Evolutionary conservation across 2,888 invertebrate species (phyloP).

Genomic region (Oithona nana): DNA sequence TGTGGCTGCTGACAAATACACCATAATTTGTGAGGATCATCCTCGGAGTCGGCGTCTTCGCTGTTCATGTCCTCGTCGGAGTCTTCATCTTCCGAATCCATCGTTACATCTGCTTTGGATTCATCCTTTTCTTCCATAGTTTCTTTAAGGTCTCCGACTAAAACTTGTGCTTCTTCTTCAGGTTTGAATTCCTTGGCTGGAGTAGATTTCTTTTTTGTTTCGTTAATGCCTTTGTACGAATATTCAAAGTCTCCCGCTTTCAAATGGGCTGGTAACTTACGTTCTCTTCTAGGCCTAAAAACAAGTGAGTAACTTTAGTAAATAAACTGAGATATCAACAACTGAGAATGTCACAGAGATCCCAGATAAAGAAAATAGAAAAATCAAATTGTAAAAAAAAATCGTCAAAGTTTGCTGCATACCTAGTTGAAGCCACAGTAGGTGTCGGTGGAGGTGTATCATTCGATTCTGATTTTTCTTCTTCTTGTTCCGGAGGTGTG

Average conservation of each 20-base stretch:
- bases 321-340: too few relatives aligned
- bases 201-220: background rate
- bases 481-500: conserved; percentile 11
- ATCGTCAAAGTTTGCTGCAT: too few relatives aligned
- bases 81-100: conserved; percentile 34
- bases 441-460: conserved; percentile 1
- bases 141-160: conserved; percentile 22
- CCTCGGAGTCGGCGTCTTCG: conserved; percentile 51
- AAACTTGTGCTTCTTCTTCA: conserved; percentile 20
- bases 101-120: conserved; percentile 26
- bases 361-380: too few relatives aligned
- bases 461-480: background rate
- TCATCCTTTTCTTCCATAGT: conserved; percentile 36
- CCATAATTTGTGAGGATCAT: conserved; percentile 82
- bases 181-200: conserved; percentile 3
- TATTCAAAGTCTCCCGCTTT: conserved; percentile 13
- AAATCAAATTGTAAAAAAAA: background rate
- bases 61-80: conserved; percentile 29
- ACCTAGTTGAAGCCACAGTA: conserved; percentile 12
- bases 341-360: too few relatives aligned
- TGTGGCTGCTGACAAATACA: conserved; percentile 88
- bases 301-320: too few relatives aligned
- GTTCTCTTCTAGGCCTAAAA: conserved; percentile 17
- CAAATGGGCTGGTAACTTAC: conserved; percentile 18
- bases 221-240: background rate